phyloP scores from a whole-genome alignment of 2,113 vertebrate species.

The Raja brachyura region DNA sequence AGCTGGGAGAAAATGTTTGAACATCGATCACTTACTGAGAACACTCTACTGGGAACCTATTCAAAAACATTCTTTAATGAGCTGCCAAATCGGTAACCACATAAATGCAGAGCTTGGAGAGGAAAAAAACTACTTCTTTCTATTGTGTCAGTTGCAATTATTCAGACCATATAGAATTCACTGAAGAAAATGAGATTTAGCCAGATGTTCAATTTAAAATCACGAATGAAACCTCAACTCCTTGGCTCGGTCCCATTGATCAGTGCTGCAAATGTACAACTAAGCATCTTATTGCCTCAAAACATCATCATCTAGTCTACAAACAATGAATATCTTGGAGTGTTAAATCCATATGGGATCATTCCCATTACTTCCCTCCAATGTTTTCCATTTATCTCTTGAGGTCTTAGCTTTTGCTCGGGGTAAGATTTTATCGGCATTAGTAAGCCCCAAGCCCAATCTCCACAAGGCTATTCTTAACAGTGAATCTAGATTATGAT shows the following conservation, averaged over 20 bases:
- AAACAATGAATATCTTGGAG: background rate
- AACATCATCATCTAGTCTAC: background rate
- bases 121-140: background rate
- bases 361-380: background rate
- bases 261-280: background rate
- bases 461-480: background rate
- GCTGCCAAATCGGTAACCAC: slow-evolving; percentile 2
- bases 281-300: background rate
- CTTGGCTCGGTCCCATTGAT: background rate
- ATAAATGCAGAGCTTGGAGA: background rate
- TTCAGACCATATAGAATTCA: slow-evolving; percentile 2
- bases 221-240: background rate
- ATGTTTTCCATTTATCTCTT: background rate
- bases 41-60: background rate
- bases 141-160: slow-evolving; percentile 5
- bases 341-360: background rate
- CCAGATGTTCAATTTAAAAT: slow-evolving; percentile 34
- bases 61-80: slow-evolving; percentile 20
- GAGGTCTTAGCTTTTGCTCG: background rate
- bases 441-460: background rate
- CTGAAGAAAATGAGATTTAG: slow-evolving; percentile 16
- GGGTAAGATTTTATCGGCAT: background rate
- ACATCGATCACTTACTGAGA: background rate
- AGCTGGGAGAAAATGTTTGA: background rate
- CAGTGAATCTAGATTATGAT: background rate